phyloP scores from a whole-genome alignment of 2,113 vertebrate species.

The Helogale parvula region DNA sequence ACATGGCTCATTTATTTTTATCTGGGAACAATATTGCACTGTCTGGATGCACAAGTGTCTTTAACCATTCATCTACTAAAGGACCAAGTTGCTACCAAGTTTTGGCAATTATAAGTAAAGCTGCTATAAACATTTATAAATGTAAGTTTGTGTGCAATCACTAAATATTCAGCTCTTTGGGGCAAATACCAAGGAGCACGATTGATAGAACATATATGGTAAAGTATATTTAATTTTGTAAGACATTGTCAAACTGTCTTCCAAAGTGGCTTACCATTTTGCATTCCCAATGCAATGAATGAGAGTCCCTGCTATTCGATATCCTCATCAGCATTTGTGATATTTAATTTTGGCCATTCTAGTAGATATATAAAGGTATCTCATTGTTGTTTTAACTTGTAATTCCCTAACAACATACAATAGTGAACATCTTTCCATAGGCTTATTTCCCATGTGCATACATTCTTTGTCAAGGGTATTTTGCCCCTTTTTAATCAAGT shows the following conservation, averaged over 20 bases:
- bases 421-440: not conserved
- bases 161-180: not conserved
- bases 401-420: not conserved
- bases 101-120: not conserved
- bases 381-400: not conserved
- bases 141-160: not conserved
- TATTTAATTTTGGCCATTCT: not conserved
- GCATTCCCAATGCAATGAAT: not conserved
- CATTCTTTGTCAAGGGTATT: not conserved
- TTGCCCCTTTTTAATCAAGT: not conserved
- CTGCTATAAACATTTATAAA: not conserved
- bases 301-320: not conserved
- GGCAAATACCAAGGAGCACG: not conserved
- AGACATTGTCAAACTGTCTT: not conserved
- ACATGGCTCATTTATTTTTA: not conserved
- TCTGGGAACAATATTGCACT: not conserved
- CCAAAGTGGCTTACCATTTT: not conserved
- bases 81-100: not conserved
- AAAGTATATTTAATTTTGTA: not conserved
- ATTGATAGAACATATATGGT: not conserved
- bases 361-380: not conserved
- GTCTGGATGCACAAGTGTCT: not conserved
- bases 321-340: not conserved
- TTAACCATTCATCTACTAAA: not conserved
- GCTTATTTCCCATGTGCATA: not conserved